Evolutionary conservation across 2,113 vertebrate genomes (phyloP).

Genomic region (Argyrosomus japonicus): DNA sequence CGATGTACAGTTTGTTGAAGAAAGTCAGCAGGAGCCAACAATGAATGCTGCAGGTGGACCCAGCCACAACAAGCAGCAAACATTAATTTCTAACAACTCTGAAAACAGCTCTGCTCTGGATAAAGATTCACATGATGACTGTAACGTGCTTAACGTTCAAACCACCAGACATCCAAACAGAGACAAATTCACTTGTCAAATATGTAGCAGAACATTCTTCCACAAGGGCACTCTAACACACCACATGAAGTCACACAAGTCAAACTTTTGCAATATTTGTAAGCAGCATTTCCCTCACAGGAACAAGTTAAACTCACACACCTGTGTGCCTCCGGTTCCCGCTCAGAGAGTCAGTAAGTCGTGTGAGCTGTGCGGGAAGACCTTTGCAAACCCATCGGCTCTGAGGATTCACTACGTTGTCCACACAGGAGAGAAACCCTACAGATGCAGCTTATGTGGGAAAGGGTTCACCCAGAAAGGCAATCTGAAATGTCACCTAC

Average conservation of each 20-base stretch:
- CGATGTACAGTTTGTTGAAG: slow-evolving; percentile 64
- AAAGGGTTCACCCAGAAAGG: slow-evolving; percentile 80
- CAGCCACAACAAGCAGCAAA: slow-evolving; percentile 24
- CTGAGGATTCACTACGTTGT: slow-evolving; percentile 74
- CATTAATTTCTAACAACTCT: slow-evolving; percentile 1
- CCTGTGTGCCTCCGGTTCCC: slow-evolving; percentile 40
- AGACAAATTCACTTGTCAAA: slow-evolving; percentile 57
- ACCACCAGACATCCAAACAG: slow-evolving; percentile 11
- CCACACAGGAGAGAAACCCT: slow-evolving; percentile 79
- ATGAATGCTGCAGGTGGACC: slow-evolving; percentile 26
- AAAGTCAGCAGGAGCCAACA: slow-evolving; percentile 47
- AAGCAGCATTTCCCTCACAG: slow-evolving; percentile 64
- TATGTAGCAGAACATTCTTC: slow-evolving; percentile 70
- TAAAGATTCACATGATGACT: slow-evolving; percentile 22
- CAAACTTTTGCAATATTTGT: slow-evolving; percentile 70
- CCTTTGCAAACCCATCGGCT: slow-evolving; percentile 72
- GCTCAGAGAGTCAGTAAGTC: slow-evolving; percentile 28
- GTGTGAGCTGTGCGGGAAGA: slow-evolving; percentile 75
- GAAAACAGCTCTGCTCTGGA: slow-evolving; percentile 25
- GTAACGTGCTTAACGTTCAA: slow-evolving; percentile 24
- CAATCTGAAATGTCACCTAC: slow-evolving; percentile 78
- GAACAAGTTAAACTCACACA: slow-evolving; percentile 63
- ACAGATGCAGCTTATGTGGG: slow-evolving; percentile 69
- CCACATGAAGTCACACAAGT: slow-evolving; percentile 77
- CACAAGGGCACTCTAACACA: slow-evolving; percentile 70